Conservation (phyloP, 2,797 vertebrate species). For the Heliangelus exortis region DNA sequence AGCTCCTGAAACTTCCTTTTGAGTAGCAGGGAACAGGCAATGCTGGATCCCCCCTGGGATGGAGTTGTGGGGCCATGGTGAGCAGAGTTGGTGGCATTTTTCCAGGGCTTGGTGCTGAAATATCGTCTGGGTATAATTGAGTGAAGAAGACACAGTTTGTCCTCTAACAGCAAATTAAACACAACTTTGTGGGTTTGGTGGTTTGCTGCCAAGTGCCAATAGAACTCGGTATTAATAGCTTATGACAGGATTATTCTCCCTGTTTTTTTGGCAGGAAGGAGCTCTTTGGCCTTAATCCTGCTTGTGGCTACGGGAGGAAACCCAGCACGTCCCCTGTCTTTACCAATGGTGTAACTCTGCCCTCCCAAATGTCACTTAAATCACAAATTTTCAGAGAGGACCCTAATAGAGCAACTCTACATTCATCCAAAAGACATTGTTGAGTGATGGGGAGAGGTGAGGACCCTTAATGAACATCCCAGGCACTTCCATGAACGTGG, state of each 20-base stretch:
- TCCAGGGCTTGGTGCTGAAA: slow-evolving; percentile 24
- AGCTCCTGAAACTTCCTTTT: background rate
- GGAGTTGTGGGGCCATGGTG: background rate
- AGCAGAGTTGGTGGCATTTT: background rate
- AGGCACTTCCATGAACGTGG: background rate
- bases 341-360: background rate
- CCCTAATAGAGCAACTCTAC: background rate
- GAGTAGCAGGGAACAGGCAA: background rate
- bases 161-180: slow-evolving; percentile 74
- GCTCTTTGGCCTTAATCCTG: slow-evolving; percentile 56
- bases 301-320: slow-evolving; percentile 47
- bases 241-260: slow-evolving; percentile 74
- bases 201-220: slow-evolving; percentile 73
- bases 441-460: background rate
- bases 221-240: slow-evolving; percentile 73
- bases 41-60: fast-evolving
- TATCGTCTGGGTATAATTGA: background rate
- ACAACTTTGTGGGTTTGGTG: slow-evolving; percentile 73
- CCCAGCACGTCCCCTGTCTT: background rate
- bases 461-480: background rate
- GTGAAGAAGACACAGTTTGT: slow-evolving; percentile 38
- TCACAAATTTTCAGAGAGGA: slow-evolving; percentile 27
- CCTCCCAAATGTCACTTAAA: background rate
- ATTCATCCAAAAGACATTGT: background rate
- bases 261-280: slow-evolving; percentile 72